Percentiles rank a stretch among this genome's conserved stretches.
These are phyloP conservation scores for Tiaroga cobitis DNA, from an alignment of 2,797 vertebrate species.

Conservation along the genomic window DNA sequence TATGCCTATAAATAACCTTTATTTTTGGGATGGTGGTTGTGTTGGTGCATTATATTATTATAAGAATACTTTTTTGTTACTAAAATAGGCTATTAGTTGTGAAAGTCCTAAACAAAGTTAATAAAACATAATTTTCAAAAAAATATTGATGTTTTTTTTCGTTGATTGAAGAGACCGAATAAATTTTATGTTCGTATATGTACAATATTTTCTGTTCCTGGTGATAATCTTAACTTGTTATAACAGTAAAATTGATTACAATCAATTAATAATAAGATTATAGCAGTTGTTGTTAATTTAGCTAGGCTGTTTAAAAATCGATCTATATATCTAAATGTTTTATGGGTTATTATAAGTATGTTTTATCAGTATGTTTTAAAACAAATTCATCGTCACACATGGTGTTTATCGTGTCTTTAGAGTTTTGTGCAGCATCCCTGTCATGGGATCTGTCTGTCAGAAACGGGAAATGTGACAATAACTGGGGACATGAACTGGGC, in stretches of 20 bases:
- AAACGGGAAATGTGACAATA: slow-evolving; percentile 58
- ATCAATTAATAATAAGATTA: background rate
- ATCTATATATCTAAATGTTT: background rate
- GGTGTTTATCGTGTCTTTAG: slow-evolving; percentile 18
- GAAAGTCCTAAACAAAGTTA: background rate
- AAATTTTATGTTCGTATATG: background rate
- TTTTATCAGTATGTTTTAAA: background rate
- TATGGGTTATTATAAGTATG: too few species aligned
- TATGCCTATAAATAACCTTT: background rate
- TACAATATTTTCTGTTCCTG: background rate
- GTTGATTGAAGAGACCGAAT: background rate
- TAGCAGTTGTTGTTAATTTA: background rate
- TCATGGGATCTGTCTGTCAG: slow-evolving; percentile 43
- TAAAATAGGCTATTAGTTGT: background rate
- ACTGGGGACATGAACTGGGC: slow-evolving; percentile 51
- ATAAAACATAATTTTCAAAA: background rate
- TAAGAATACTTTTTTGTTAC: background rate
- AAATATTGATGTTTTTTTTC: too few species aligned
- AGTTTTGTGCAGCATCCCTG: slow-evolving; percentile 32
- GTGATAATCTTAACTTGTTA: background rate
- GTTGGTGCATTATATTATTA: background rate
- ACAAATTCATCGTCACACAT: background rate
- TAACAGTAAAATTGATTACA: too few species aligned
- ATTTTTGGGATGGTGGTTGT: background rate
- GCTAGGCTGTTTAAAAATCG: background rate